A percentile compares a stretch with the other conserved stretches of the same genome.
Conservation (phyloP, 1,140 invertebrate species). For the Nephotettix cincticeps region DNA sequence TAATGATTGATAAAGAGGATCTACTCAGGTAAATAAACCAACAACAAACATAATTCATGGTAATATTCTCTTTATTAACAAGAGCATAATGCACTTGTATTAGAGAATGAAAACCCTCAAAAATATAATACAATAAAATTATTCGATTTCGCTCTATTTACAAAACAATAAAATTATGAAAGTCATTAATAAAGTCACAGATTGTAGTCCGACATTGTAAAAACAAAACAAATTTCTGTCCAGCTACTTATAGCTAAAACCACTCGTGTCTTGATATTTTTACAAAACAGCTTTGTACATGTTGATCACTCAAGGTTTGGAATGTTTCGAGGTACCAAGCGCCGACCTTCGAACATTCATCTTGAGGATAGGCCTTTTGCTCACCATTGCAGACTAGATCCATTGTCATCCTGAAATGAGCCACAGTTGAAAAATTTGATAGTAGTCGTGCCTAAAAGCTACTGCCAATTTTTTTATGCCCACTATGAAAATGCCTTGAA, state of each 20-base stretch:
- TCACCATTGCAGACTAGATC: neutral
- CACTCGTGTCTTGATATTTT: neutral
- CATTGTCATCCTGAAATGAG: neutral
- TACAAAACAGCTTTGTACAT: neutral
- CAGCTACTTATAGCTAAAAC: slow-evolving; percentile 8
- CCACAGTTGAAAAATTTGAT: neutral
- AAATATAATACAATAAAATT: slow-evolving; percentile 13
- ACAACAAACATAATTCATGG: neutral
- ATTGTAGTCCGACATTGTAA: neutral
- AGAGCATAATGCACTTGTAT: neutral
- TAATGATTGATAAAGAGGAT: too few species aligned
- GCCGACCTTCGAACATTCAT: neutral
- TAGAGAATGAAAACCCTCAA: slow-evolving; percentile 1
- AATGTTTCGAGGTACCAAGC: neutral
- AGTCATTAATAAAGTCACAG: neutral
- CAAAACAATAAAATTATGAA: slow-evolving; percentile 13
- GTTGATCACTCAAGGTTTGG: neutral
- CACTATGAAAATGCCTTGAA: neutral
- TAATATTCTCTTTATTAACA: slow-evolving; percentile 13
- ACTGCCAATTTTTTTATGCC: neutral
- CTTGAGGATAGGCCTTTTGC: neutral
- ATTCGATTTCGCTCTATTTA: slow-evolving; percentile 6
- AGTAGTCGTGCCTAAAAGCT: neutral
- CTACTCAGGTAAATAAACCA: too few species aligned
- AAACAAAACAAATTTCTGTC: slow-evolving; percentile 8